Evolutionary conservation across 2,888 invertebrate species (phyloP), one percentile per base, ranked within the genome.

Genomic region (Andrena bicolor): DNA sequence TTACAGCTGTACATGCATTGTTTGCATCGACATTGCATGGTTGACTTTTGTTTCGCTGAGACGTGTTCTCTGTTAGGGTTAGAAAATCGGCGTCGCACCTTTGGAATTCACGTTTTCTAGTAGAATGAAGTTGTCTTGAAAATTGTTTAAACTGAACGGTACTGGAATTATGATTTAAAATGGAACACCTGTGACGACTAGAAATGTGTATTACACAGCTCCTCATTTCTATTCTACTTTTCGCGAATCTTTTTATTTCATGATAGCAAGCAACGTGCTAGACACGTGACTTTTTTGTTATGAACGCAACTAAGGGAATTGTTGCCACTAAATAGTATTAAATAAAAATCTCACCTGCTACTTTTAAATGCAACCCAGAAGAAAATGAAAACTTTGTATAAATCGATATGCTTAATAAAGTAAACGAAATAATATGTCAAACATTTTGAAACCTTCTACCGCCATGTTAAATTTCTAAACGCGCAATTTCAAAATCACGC

Each of bases 191-290:
- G 48, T 86, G 85, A 26, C 87, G 77, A 32, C 85, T 86, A 66
- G 83, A 90, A 73, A 87, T 83, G 61, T 84, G 84, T 69, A 89
- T 83, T 61, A 91, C 71, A 65, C 82, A 80, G 56, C 83, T 85
- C 84, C 75, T 90, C 72, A 69, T 56, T 61, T 64, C 77, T 88
- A 88, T 88, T 60, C 75, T 70, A 20, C 7, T 73, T 60, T 7
- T 13, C 23, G 13, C n/a, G 49, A 7, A 26, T 8, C n/a, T 6
- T 56, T 26, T 32, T 26, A 41, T 70, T 51, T 56, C 26, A 58
- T 2, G 30, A 1, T 35, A 30, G n/a, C 2, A 13, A 51, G 1
- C 48, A 71, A 76, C 35, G 61, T 49, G 53, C 3, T 63, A 53
- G 28, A 66, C 83, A 82, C 82, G 82, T 83, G 83, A 71, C 66